A percentile compares a stretch with the other conserved stretches of the same genome.
These are phyloP conservation scores for Pangasianodon gigas DNA, from an alignment of 2,113 vertebrate genomes.

Conservation along the genomic window DNA sequence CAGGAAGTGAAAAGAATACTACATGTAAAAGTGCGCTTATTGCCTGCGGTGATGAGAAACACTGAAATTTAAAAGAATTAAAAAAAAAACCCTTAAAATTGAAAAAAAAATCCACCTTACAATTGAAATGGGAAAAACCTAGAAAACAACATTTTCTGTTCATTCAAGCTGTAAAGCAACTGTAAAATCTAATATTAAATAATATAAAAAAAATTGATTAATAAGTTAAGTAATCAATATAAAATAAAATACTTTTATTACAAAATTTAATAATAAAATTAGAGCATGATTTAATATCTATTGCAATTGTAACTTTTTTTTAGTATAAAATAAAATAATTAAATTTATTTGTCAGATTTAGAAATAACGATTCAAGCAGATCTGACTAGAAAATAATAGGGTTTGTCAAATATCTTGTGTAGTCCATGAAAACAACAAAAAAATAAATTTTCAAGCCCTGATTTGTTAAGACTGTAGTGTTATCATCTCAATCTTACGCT, in stretches of 20 bases:
- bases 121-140: not conserved
- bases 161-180: not conserved
- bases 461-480: no score
- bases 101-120: not conserved
- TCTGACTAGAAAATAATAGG: no score
- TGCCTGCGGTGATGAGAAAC: not conserved
- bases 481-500: no score
- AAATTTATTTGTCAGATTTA: not conserved
- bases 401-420: no score
- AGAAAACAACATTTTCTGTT: no score
- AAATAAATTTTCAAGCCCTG: no score
- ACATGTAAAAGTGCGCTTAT: not conserved
- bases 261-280: no score
- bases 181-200: not conserved
- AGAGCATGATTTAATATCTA: no score
- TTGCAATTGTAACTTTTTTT: no score
- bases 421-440: no score
- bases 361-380: no score
- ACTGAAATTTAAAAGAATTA: not conserved
- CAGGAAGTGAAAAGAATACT: not conserved
- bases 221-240: not conserved
- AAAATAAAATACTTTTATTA: not conserved
- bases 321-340: not conserved
- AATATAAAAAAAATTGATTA: not conserved
- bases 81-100: not conserved